These are phyloP conservation scores for Drosophila repleta DNA, from an alignment of 1,140 invertebrate species.

Conservation along the genomic window DNA sequence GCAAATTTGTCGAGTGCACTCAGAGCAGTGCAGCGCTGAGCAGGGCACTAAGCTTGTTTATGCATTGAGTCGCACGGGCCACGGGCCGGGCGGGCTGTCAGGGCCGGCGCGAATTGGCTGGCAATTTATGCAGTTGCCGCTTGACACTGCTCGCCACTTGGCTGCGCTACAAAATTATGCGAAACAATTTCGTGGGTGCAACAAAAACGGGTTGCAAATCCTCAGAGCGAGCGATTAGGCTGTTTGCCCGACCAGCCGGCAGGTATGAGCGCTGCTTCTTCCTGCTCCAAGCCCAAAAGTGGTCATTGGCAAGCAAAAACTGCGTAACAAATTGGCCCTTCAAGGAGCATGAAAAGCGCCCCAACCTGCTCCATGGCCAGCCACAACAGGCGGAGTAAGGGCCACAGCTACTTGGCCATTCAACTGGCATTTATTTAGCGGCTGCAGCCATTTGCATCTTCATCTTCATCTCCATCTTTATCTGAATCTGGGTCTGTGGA, in stretches of 20 bases:
- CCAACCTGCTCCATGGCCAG: no score
- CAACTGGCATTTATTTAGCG: slow-evolving; percentile 63
- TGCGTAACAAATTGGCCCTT: slow-evolving; percentile 70
- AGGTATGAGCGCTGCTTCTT: slow-evolving; percentile 23
- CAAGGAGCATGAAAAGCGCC: slow-evolving; percentile 21
- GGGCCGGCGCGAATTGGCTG: slow-evolving; percentile 26
- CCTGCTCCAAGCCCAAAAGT: not conserved
- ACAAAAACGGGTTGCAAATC: slow-evolving; percentile 26
- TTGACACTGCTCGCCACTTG: slow-evolving; percentile 77
- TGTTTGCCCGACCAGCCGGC: no score
- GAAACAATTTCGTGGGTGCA: slow-evolving; percentile 78
- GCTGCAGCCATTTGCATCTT: slow-evolving; percentile 9
- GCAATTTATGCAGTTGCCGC: slow-evolving; percentile 57
- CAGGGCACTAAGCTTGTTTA: slow-evolving; percentile 68
- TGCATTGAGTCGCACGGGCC: slow-evolving; percentile 22
- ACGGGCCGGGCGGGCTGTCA: not conserved
- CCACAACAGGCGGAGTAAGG: slow-evolving; percentile 6
- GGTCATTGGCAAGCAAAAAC: slow-evolving; percentile 49
- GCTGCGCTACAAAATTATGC: slow-evolving; percentile 71
- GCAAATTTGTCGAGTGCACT: slow-evolving; percentile 78
- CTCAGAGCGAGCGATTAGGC: slow-evolving; percentile 29
- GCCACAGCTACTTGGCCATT: slow-evolving; percentile 37
- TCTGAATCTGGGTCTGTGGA: slow-evolving; percentile 1
- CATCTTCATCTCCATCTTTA: not conserved
- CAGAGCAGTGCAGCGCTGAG: slow-evolving; percentile 34